Evolutionary conservation across 2,888 invertebrate species (phyloP).

Genomic region (Matsumyia berberina): DNA sequence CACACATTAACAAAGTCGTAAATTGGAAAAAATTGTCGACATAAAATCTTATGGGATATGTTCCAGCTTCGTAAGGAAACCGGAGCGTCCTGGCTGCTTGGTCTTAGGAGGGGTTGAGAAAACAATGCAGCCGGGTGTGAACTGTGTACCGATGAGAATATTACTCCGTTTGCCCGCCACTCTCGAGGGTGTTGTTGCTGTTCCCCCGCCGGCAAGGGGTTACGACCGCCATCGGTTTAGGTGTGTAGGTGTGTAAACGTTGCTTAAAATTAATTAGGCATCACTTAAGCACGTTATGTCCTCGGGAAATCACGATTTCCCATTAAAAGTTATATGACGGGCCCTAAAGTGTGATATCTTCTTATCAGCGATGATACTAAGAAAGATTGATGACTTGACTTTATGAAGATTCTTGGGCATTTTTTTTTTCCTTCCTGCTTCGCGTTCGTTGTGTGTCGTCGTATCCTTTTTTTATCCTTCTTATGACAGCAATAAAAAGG

Average conservation of each 20-base stretch:
- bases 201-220: constrained; percentile 33
- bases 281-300: constrained; percentile 72
- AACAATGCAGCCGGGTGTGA: constrained; percentile 27
- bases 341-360: constrained; percentile 73
- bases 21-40: constrained; percentile 67
- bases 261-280: constrained; percentile 73
- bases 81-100: no score
- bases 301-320: constrained; percentile 71
- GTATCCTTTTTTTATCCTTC: constrained; percentile 61
- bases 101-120: background rate
- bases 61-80: constrained; percentile 10
- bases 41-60: constrained; percentile 60
- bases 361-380: constrained; percentile 75
- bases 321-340: constrained; percentile 74
- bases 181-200: background rate
- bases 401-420: constrained; percentile 57
- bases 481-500: constrained; percentile 69
- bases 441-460: constrained; percentile 29
- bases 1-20: constrained; percentile 66
- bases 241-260: constrained; percentile 45
- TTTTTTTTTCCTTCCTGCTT: background rate
- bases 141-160: constrained; percentile 2
- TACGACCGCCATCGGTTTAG: background rate
- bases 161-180: background rate
- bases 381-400: constrained; percentile 76